These are phyloP conservation scores for Lasioglossum morio DNA, from an alignment of 2,888 invertebrate species.

Conservation along the genomic window DNA sequence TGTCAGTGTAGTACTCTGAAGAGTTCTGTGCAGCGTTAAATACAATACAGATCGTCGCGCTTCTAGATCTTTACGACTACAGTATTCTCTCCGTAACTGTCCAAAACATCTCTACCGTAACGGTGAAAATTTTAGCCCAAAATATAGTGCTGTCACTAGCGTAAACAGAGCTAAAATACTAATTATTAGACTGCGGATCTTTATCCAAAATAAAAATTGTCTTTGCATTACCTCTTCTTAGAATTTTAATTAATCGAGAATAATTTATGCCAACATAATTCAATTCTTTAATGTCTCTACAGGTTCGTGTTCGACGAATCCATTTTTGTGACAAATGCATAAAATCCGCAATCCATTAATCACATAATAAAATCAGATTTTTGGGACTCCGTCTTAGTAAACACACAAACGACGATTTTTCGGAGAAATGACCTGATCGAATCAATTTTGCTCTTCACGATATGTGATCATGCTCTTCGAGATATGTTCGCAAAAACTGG, in stretches of 20 bases:
- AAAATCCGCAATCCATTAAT: not conserved
- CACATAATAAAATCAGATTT: not conserved
- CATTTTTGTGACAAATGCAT: not conserved
- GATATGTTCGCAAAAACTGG: constrained; percentile 16
- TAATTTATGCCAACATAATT: not conserved
- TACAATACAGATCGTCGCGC: not conserved
- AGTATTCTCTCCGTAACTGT: not conserved
- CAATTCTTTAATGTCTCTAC: not conserved
- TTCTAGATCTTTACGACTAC: not conserved
- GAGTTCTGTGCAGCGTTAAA: not conserved
- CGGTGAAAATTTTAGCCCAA: not conserved
- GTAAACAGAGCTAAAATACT: not conserved
- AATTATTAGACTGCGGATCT: not conserved
- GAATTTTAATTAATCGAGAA: not conserved
- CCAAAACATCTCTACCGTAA: not conserved
- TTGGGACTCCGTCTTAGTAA: not conserved
- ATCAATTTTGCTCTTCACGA: not conserved
- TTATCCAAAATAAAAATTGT: not conserved
- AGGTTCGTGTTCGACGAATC: not conserved
- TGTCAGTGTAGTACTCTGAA: not conserved
- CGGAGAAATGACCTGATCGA: not conserved
- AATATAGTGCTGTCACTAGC: not conserved
- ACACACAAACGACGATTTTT: not conserved
- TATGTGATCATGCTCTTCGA: not conserved
- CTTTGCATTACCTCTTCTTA: too few species aligned